phyloP scores from a whole-genome alignment of 2,888 invertebrate genomes.

The Thera obeliscata region DNA sequence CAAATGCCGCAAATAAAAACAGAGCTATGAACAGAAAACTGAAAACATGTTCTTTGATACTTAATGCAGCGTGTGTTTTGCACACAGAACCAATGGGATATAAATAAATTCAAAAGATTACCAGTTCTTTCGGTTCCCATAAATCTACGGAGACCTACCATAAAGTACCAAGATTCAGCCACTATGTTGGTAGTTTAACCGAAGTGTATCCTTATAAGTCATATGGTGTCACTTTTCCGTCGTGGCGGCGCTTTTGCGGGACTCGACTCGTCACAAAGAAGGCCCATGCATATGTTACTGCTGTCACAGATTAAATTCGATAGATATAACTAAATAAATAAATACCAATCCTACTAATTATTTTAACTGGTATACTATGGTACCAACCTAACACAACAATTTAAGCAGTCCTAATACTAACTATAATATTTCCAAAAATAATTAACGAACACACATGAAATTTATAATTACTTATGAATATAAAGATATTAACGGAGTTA shows the following conservation, averaged over 20 bases:
- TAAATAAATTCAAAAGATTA: slow-evolving; percentile 31
- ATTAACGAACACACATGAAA: no score
- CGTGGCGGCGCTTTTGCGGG: slow-evolving; percentile 41
- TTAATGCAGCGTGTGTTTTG: slow-evolving; percentile 20
- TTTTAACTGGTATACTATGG: no score
- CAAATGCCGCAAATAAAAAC: background rate
- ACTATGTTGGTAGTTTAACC: slow-evolving; percentile 48
- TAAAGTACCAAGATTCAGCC: slow-evolving; percentile 44
- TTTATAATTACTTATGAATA: no score
- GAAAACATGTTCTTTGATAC: slow-evolving; percentile 17
- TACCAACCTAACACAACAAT: no score
- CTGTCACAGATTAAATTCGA: slow-evolving; percentile 27
- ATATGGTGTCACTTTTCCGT: slow-evolving; percentile 56
- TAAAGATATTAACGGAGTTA: no score
- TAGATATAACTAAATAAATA: no score
- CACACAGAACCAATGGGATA: slow-evolving; percentile 20
- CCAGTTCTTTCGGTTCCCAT: slow-evolving; percentile 34
- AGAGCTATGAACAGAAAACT: slow-evolving; percentile 12
- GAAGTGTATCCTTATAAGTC: slow-evolving; percentile 57
- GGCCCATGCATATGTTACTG: slow-evolving; percentile 29
- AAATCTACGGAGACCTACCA: slow-evolving; percentile 38
- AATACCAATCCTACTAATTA: no score
- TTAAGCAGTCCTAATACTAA: no score
- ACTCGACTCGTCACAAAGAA: slow-evolving; percentile 35
- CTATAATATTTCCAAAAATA: no score